phyloP scores from a whole-genome alignment of 37 sponge, comb jelly and placozoan genomes.

The Dysidea cf. avara region DNA sequence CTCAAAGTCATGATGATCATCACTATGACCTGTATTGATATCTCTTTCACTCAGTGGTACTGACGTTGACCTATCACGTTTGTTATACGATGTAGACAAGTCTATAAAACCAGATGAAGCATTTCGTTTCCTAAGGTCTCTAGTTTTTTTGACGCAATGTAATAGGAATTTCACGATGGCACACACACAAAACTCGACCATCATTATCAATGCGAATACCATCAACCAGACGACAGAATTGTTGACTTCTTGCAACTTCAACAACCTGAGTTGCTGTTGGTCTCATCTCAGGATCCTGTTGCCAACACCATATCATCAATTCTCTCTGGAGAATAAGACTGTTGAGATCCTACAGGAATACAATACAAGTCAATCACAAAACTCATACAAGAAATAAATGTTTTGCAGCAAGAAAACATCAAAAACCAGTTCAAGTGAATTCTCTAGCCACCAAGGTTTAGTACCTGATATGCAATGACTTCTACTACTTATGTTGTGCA shows the following conservation, averaged over 20 bases:
- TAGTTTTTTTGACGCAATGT: too few species aligned
- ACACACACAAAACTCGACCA: slow-evolving; percentile 10
- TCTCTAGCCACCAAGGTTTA: not conserved
- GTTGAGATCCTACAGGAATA: slow-evolving; percentile 43
- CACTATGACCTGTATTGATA: too few species aligned
- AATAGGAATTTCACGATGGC: not conserved
- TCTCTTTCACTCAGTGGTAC: too few species aligned
- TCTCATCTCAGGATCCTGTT: slow-evolving; percentile 60
- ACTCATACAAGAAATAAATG: not conserved
- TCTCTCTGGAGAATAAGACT: slow-evolving; percentile 76
- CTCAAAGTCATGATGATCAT: too few species aligned
- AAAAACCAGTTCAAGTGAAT: not conserved
- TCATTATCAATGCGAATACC: slow-evolving; percentile 48
- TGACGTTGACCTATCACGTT: too few species aligned
- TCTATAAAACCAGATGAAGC: too few species aligned
- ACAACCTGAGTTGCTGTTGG: slow-evolving; percentile 67
- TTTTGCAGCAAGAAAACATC: not conserved
- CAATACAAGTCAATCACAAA: not conserved
- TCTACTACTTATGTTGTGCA: not conserved
- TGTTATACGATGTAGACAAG: too few species aligned
- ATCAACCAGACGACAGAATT: slow-evolving; percentile 60
- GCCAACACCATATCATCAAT: slow-evolving; percentile 93
- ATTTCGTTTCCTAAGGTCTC: too few species aligned
- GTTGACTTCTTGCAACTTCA: slow-evolving; percentile 9
- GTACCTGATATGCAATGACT: too few species aligned